Base-by-base conservation (phyloP, 2,797 vertebrate genomes). In the Propithecus perrieri region DNA sequence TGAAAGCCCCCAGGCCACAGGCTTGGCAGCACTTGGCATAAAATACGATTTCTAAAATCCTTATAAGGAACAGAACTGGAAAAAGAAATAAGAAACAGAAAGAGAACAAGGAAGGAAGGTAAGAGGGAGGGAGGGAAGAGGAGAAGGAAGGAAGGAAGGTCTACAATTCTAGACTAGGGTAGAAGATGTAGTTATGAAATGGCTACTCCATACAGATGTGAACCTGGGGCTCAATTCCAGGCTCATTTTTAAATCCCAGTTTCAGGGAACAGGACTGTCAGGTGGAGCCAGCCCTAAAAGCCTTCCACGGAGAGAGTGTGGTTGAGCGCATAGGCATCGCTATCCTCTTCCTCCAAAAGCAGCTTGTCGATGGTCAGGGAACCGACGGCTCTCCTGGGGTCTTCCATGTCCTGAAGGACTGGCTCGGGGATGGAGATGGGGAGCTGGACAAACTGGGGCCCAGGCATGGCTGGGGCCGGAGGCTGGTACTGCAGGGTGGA, bases 321-420 rank as follows among this genome's bases (percentile, higher is more conserved):
- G 97, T 98, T 99, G 95, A 99, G 97, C 53, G 98, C 97, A 0
- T 99, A 99, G 7, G 98, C 98, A 84, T 99, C 99, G 43, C 98
- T 99, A 81, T 98, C 99, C 38, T 99, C 99, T 0, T 99, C 99
- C 84, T 99, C 98, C 30, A 99, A 99, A 8, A 99, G 99, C 90
- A 99, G 99, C 98, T 99, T 99, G 97, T 99, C 99, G 41, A 99
- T 98, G 95, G 99, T 98, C 98, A 99, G 89, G 0, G 98, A 97
- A 4, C 96, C 98, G 46, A 99, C 97, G 43, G 98, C 97, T 85
- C 98, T 92, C 55, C 99, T 98, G 35, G 98, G 98, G 9, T 99
- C 98, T 63, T 99, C 99, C 97, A 98, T 98, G 86, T 99, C 99
- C 96, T 99, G 98, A 0, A 98, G 98, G 59, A 98, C 99, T 13